Evolutionary conservation across 2,797 vertebrate genomes (phyloP).

Genomic region (Halcyon chelicuti): DNA sequence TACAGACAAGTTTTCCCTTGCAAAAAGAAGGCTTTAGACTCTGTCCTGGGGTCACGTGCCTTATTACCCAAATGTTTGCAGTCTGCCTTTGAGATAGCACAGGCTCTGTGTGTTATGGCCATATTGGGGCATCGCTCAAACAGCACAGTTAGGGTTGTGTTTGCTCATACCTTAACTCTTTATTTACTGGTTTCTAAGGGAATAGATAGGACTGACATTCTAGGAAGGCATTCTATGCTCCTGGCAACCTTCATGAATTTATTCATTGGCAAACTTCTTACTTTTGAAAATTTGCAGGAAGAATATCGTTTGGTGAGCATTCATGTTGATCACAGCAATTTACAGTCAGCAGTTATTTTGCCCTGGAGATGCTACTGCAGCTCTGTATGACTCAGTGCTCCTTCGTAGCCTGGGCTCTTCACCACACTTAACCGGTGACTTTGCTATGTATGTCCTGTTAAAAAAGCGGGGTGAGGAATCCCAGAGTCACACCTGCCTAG

Average conservation of each 20-base stretch:
- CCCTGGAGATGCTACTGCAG: not conserved
- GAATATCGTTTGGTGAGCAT: not conserved
- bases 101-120: conserved; percentile 55
- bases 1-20: not conserved
- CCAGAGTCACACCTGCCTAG: not conserved
- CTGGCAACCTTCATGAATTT: not conserved
- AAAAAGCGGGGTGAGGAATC: not conserved
- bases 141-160: conserved; percentile 39
- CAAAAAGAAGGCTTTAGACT: not conserved
- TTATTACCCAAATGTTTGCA: conserved; percentile 47
- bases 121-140: conserved; percentile 64
- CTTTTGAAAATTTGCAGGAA: not conserved
- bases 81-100: conserved; percentile 65
- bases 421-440: not conserved
- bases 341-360: not conserved
- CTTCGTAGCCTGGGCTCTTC: not conserved
- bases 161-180: conserved; percentile 64
- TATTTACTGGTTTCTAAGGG: conserved; percentile 35
- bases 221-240: not conserved
- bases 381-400: not conserved
- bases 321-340: not conserved
- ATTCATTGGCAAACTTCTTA: not conserved
- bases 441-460: not conserved
- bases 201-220: not conserved
- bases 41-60: conserved; percentile 12